A percentile compares a stretch with the other conserved stretches of the same genome.
Conservation (phyloP, 2,113 vertebrate species). For the Meriones unguiculatus region DNA sequence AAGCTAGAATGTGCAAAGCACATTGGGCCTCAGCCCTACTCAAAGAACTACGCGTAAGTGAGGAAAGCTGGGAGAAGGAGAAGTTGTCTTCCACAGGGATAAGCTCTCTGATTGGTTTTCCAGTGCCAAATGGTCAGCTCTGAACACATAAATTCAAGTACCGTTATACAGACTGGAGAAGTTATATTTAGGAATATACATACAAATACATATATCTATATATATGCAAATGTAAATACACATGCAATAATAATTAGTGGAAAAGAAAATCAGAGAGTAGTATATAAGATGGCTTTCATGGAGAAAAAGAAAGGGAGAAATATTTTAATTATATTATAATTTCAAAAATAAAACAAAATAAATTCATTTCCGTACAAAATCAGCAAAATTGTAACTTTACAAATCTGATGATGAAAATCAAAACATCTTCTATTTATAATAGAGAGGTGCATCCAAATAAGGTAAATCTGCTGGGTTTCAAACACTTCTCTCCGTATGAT, state of each 20-base stretch:
- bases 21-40: neutral
- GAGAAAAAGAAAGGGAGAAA: neutral
- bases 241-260: neutral
- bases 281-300: neutral
- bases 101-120: neutral
- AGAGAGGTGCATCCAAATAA: neutral
- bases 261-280: neutral
- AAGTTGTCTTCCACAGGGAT: neutral
- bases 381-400: neutral
- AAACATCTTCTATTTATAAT: neutral
- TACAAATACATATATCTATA: too few relatives aligned
- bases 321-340: neutral
- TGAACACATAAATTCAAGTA: neutral
- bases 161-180: neutral
- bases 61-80: too few relatives aligned
- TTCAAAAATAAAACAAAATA: neutral
- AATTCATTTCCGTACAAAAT: neutral
- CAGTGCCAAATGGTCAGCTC: neutral
- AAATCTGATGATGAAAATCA: slow-evolving; percentile 16
- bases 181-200: neutral
- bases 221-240: neutral
- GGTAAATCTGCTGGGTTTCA: neutral
- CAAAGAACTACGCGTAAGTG: neutral
- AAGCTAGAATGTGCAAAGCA: neutral
- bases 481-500: neutral